A percentile compares a stretch with the other conserved stretches of the same genome.
These are phyloP conservation scores for Myxocyprinus asiaticus DNA, from an alignment of 2,113 vertebrate species.

Conservation along the genomic window DNA sequence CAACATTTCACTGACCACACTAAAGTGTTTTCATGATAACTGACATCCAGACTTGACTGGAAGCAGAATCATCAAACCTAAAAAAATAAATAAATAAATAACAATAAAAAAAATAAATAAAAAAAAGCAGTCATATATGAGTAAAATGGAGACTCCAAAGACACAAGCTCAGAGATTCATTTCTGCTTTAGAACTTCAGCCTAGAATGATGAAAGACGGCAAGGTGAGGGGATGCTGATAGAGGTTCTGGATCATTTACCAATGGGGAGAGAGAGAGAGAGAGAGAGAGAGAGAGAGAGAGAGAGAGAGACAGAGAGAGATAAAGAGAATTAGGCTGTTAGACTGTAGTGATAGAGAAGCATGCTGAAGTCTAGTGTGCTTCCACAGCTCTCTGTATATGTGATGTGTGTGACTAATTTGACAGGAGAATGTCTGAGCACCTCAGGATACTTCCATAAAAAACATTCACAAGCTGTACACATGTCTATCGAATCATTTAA, in stretches of 20 bases:
- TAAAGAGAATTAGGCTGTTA: not conserved
- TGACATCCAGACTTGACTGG: too few species aligned
- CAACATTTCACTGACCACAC: too few species aligned
- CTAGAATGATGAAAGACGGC: constrained; percentile 30
- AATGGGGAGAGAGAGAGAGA: not conserved
- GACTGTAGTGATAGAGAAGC: not conserved
- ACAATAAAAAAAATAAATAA: too few species aligned
- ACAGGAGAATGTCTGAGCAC: constrained; percentile 31
- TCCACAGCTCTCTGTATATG: constrained; percentile 21
- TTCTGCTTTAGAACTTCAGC: too few species aligned
- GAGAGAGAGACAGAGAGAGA: too few species aligned
- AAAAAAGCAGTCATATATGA: too few species aligned
- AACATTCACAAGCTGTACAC: constrained; percentile 33
- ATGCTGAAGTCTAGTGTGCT: constrained; percentile 27
- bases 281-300: constrained; percentile 1
- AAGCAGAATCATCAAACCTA: too few species aligned
- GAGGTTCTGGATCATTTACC: constrained; percentile 23
- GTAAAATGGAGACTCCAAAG: too few species aligned
- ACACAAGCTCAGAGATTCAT: too few species aligned
- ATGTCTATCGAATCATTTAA: constrained; percentile 13
- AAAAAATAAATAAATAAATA: too few species aligned
- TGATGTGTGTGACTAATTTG: constrained; percentile 36
- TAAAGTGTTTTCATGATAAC: too few species aligned
- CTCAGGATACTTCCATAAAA: constrained; percentile 31
- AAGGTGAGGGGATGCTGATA: constrained; percentile 33